Conservation (phyloP, 2,888 invertebrate species). For the Sphaerophoria taeniata region DNA sequence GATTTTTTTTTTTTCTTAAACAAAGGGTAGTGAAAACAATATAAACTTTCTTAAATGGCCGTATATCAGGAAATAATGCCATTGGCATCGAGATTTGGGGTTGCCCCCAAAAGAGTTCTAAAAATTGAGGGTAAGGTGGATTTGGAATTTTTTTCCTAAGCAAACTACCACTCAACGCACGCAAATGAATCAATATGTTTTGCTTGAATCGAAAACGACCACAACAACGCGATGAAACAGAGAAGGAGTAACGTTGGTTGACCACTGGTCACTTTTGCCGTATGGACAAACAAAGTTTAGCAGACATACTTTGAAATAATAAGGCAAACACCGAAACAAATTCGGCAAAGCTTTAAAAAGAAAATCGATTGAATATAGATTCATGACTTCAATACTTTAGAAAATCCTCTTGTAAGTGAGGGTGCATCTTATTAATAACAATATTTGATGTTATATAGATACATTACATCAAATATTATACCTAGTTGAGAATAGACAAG, state of each 20-base stretch:
- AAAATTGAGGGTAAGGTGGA: slow-evolving; percentile 65
- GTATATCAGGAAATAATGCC: slow-evolving; percentile 74
- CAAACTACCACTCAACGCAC: slow-evolving; percentile 79
- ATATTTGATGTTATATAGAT: no score
- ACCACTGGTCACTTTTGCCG: neutral
- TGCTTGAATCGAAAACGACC: slow-evolving; percentile 20
- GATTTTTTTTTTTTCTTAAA: slow-evolving; percentile 42
- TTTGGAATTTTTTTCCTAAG: slow-evolving; percentile 36
- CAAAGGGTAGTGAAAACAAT: slow-evolving; percentile 64
- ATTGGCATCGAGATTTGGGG: slow-evolving; percentile 71
- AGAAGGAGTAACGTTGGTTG: neutral
- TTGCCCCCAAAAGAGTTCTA: slow-evolving; percentile 51
- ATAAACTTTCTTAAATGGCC: slow-evolving; percentile 72
- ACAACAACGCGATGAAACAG: neutral
- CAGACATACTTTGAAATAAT: neutral
- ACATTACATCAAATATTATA: no score
- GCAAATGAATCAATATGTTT: slow-evolving; percentile 76
- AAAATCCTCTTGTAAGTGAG: no score
- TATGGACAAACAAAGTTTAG: neutral
- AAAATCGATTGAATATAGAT: no score
- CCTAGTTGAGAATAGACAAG: no score
- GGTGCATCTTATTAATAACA: no score
- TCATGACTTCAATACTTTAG: no score
- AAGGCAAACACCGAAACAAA: neutral
- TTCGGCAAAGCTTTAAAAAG: no score